Evolutionary conservation across 2,113 vertebrate species (phyloP).

Genomic region (Ranitomeya imitator): DNA sequence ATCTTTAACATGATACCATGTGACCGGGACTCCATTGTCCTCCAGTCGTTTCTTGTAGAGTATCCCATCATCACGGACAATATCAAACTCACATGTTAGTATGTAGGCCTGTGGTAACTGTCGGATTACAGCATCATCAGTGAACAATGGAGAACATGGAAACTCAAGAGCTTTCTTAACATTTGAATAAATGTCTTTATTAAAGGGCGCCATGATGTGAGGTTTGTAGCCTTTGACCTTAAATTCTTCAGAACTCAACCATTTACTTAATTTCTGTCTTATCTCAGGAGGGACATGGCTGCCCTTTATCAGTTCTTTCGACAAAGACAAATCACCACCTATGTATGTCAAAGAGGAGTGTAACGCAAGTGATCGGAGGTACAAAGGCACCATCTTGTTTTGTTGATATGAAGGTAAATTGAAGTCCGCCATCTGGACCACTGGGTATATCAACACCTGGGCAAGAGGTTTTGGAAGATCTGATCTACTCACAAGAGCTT

Average conservation of each 20-base stretch:
- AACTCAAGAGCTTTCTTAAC: conserved; percentile 63
- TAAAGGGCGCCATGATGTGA: too few species aligned
- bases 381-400: conserved; percentile 62
- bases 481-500: too few species aligned
- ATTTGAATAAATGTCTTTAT: conserved; percentile 62
- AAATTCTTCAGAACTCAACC: conserved; percentile 74
- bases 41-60: conserved; percentile 69
- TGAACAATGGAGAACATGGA: conserved; percentile 64
- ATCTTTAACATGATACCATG: conserved; percentile 47
- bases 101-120: conserved; percentile 75
- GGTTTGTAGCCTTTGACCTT: conserved; percentile 63
- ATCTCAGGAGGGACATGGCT: conserved; percentile 64
- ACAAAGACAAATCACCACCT: conserved; percentile 63
- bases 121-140: conserved; percentile 42
- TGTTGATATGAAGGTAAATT: too few species aligned
- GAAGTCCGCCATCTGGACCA: too few species aligned
- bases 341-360: conserved; percentile 73
- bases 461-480: too few species aligned
- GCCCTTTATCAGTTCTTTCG: conserved; percentile 66
- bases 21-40: too few species aligned
- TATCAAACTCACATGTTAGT: conserved; percentile 82
- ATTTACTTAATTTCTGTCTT: conserved; percentile 69
- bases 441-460: too few species aligned
- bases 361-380: conserved; percentile 64
- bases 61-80: conserved; percentile 79